Base-by-base conservation (phyloP, 2,888 invertebrate genomes). In the Metellina segmentata region DNA sequence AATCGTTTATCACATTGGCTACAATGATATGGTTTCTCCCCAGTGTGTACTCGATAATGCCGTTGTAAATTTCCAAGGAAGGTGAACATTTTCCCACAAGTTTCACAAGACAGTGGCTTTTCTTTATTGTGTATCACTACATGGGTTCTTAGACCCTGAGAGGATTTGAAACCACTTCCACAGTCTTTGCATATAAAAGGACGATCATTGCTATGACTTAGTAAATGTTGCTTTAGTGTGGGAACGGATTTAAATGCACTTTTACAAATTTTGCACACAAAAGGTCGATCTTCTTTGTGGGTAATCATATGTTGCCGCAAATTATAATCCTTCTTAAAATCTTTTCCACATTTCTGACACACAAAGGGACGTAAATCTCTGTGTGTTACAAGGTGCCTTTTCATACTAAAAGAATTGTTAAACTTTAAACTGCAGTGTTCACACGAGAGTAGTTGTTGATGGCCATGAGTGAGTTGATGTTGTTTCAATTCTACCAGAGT, bases 271-370 rank as follows among this genome's bases (percentile, higher is more conserved):
- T 92, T 92, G 49, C 91, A 92, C 4, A 72, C 71, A 48, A 70
- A 92, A 11, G 91, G 91, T 5, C 91, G 83, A 70, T 89, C 91
- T 52, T 89, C 91, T 6, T 85, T 92, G 48, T 92, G 91, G 7
- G 91, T 89, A 11, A 89, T 48, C 85, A 92, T 85, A 69, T 92
- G 91, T 49, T 85, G 83, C 6, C 78, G 77, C 19, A 92, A 75
- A 79, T 85, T 89, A 16, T 79, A 85, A 70, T 89, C 85, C 52
- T 72, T 82, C 70, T 85, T 85, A 75, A 92, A 92, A 70, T 92
- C 91, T 75, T 92, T 92, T 1, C 91, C 91, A 85, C 91, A 92
- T 49, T 89, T 85, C 75, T 92, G 85, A 51, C 91, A 92, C 1
- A 92, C 85, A 81, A 82, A 92, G n/a, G 91, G 91, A 5, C 85